Evolutionary conservation across 1,140 invertebrate species (phyloP).

Genomic region (Rhynchophorus ferrugineus): DNA sequence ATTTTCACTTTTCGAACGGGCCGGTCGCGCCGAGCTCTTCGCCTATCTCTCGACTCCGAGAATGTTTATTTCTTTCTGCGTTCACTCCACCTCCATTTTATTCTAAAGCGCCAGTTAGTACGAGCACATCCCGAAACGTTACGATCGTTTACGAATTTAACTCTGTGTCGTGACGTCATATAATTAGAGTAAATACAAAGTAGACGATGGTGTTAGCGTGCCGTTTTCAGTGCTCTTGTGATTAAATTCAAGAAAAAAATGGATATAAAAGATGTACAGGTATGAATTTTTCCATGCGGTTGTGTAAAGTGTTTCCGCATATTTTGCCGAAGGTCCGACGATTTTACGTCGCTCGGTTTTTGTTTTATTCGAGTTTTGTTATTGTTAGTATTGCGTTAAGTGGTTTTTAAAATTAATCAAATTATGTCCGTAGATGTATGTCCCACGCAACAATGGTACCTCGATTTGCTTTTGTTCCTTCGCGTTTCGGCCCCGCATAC

Average conservation of each 20-base stretch:
- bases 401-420: conserved; percentile 24
- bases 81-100: conserved; percentile 25
- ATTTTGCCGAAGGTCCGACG: conserved; percentile 13
- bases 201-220: conserved; percentile 61
- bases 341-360: conserved; percentile 16
- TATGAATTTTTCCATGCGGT: conserved; percentile 30
- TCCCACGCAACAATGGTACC: conserved; percentile 22
- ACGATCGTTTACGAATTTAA: conserved; percentile 36
- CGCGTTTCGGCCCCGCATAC: neutral
- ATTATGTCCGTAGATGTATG: conserved; percentile 15
- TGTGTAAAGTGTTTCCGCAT: conserved; percentile 16
- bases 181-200: conserved; percentile 73
- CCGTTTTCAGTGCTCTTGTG: conserved; percentile 41
- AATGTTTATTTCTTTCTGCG: conserved; percentile 21
- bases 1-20: conserved; percentile 6
- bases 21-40: neutral
- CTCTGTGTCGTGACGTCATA: conserved; percentile 61
- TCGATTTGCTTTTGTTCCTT: conserved; percentile 17
- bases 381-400: conserved; percentile 23
- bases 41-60: neutral
- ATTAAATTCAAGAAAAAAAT: conserved; percentile 46
- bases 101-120: conserved; percentile 27
- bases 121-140: conserved; percentile 26
- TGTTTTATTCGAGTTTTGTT: conserved; percentile 24
- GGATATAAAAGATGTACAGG: conserved; percentile 45